A percentile compares a stretch with the other conserved stretches of the same genome.
These are phyloP conservation scores for Holothuria scabra DNA, from an alignment of 53 echinoderm and acorn worm genomes.

Conservation along the genomic window DNA sequence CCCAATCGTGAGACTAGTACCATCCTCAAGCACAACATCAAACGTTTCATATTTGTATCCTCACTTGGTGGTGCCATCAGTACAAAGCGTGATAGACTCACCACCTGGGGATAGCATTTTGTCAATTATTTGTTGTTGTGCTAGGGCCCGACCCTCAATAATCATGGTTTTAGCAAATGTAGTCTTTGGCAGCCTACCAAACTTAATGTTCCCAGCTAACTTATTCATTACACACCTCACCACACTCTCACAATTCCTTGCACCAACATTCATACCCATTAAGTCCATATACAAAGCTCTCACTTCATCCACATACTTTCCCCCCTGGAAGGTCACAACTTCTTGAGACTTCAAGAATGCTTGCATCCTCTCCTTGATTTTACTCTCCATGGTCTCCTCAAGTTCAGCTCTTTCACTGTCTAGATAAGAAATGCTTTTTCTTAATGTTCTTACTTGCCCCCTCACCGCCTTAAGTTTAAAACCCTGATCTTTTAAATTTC, in stretches of 20 bases:
- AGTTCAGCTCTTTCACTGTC: too few relatives aligned
- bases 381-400: too few relatives aligned
- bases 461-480: too few relatives aligned
- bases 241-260: slow-evolving; percentile 48
- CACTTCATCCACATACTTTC: slow-evolving; percentile 45
- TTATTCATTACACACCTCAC: slow-evolving; percentile 46
- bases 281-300: slow-evolving; percentile 54
- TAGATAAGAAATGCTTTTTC: too few relatives aligned
- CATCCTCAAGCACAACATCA: slow-evolving; percentile 48
- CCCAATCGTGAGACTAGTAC: slow-evolving; percentile 53
- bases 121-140: slow-evolving; percentile 48
- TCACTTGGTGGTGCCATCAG: slow-evolving; percentile 62
- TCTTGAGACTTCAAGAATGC: slow-evolving; percentile 24
- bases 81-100: slow-evolving; percentile 39
- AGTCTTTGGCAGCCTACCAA: slow-evolving; percentile 46
- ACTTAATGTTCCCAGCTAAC: neutral
- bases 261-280: slow-evolving; percentile 58
- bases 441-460: too few relatives aligned
- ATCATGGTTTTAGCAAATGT: slow-evolving; percentile 54
- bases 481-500: too few relatives aligned
- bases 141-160: slow-evolving; percentile 52
- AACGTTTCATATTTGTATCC: slow-evolving; percentile 60
- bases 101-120: slow-evolving; percentile 33
- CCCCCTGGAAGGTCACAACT: slow-evolving; percentile 32
- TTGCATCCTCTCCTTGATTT: slow-evolving; percentile 10